Evolutionary conservation across 2,797 vertebrate species (phyloP).

Genomic region (Sphenodon punctatus): DNA sequence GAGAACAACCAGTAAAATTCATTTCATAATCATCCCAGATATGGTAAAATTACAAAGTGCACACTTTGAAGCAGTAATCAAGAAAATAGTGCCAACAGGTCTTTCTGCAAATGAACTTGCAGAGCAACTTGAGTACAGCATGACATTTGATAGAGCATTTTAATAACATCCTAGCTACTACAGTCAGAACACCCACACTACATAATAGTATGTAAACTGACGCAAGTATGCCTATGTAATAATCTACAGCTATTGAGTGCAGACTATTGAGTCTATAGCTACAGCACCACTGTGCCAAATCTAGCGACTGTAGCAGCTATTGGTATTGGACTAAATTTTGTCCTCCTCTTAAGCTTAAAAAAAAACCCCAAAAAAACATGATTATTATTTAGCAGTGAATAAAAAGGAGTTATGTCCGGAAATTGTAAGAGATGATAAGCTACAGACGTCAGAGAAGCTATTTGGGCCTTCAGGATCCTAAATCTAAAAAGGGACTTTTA

Average conservation of each 20-base stretch:
- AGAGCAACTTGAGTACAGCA: not conserved
- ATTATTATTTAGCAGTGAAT: not conserved
- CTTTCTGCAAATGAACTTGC: not conserved
- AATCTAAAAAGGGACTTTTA: not conserved
- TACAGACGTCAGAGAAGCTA: not conserved
- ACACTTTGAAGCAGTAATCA: not conserved
- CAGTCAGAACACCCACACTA: not conserved
- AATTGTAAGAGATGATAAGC: not conserved
- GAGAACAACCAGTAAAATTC: not conserved
- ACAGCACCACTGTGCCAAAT: not conserved
- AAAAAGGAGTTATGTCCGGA: not conserved
- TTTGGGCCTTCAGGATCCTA: not conserved
- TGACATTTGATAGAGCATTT: not conserved
- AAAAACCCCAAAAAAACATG: no score
- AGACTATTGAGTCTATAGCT: no score
- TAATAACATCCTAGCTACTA: not conserved
- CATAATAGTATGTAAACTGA: not conserved
- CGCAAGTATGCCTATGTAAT: rapidly evolving
- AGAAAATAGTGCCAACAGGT: not conserved
- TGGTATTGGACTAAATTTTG: not conserved
- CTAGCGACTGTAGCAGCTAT: not conserved
- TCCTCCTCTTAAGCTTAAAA: not conserved
- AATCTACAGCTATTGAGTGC: not conserved
- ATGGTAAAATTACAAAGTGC: not conserved
- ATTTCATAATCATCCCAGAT: not conserved